Percentiles rank a stretch among this genome's conserved stretches.
These are phyloP conservation scores for Patella depressa DNA, from an alignment of 2,888 invertebrate species.

Conservation along the genomic window DNA sequence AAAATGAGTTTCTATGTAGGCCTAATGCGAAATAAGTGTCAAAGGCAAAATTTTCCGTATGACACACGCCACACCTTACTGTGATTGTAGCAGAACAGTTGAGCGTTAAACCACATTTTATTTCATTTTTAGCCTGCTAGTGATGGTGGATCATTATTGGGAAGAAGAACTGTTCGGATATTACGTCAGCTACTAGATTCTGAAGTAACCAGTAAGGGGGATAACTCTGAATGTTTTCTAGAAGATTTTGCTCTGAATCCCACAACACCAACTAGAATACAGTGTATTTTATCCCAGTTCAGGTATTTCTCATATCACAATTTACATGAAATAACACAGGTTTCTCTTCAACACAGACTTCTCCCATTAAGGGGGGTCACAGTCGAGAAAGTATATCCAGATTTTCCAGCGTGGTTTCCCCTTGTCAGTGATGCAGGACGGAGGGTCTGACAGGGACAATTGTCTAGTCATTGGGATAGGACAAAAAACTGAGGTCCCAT, in stretches of 20 bases:
- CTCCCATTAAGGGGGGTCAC: too few species aligned
- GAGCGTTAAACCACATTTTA: neutral
- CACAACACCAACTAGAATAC: slow-evolving; percentile 59
- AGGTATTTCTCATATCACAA: slow-evolving; percentile 42
- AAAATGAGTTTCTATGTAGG: too few species aligned
- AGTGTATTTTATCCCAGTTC: slow-evolving; percentile 61
- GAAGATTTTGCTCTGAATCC: slow-evolving; percentile 22
- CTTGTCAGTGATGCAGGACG: neutral
- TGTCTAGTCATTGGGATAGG: too few species aligned
- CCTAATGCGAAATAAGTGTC: too few species aligned
- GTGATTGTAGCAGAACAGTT: too few species aligned
- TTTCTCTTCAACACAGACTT: too few species aligned
- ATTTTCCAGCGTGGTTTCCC: neutral
- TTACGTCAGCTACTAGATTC: slow-evolving; percentile 58
- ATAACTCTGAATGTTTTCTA: slow-evolving; percentile 29
- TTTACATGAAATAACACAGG: too few species aligned
- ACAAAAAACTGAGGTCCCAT: too few species aligned
- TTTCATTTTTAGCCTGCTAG: slow-evolving; percentile 50
- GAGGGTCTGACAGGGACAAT: neutral
- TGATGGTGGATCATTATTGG: slow-evolving; percentile 58
- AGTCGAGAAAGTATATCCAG: too few species aligned
- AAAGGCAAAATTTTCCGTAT: too few species aligned
- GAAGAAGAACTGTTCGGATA: slow-evolving; percentile 51
- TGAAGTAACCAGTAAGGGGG: slow-evolving; percentile 40
- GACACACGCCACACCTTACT: too few species aligned